Evolutionary conservation across 2,113 vertebrate genomes (phyloP).

Genomic region (Alethe castanea): DNA sequence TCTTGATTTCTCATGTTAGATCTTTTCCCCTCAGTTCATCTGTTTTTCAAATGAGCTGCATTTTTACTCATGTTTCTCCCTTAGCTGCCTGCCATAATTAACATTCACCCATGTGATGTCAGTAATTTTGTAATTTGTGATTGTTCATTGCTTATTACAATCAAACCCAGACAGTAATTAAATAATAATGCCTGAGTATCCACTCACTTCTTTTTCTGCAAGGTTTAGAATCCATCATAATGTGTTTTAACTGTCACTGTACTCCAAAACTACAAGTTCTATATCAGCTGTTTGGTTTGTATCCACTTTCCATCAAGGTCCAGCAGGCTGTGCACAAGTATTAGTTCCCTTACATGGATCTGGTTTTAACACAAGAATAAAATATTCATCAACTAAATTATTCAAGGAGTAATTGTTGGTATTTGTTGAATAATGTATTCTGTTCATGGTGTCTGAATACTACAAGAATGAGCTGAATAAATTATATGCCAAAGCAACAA

Average conservation of each 20-base stretch:
- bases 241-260: neutral
- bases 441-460: constrained; percentile 11
- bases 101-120: neutral
- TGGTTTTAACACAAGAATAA: constrained; percentile 4
- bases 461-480: constrained; percentile 27
- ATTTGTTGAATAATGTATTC: constrained; percentile 58
- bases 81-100: neutral
- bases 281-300: neutral
- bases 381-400: constrained; percentile 56
- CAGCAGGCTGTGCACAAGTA: neutral
- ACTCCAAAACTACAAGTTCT: neutral
- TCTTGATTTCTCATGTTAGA: neutral
- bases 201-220: neutral
- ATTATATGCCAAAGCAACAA: constrained; percentile 24
- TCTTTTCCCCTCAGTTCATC: neutral
- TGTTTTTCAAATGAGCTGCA: neutral
- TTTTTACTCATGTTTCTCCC: neutral
- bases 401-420: constrained; percentile 53
- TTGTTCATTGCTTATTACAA: neutral
- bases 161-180: neutral
- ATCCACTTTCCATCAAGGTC: neutral
- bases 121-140: neutral
- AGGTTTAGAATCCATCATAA: neutral
- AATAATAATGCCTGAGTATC: neutral
- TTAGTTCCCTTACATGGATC: neutral